These are phyloP conservation scores for Triplophysa siluroides DNA, from an alignment of 2,113 vertebrate species.

Conservation along the genomic window DNA sequence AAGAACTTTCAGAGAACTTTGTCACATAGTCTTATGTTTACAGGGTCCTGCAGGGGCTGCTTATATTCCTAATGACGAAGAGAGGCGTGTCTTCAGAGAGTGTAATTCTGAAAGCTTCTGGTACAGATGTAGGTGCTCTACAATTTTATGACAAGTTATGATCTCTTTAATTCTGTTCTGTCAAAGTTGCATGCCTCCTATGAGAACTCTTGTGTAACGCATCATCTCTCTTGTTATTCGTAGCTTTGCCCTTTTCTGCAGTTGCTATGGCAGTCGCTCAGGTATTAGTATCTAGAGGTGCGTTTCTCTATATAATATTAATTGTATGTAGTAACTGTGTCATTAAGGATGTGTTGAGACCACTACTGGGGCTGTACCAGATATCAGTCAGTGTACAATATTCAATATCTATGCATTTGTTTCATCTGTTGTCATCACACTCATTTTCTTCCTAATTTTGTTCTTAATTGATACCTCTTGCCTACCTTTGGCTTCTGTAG, in stretches of 20 bases:
- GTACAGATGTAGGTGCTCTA: conserved; percentile 83
- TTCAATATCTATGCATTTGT: too few relatives aligned
- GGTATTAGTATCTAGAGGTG: conserved; percentile 85
- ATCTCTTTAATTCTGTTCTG: neutral
- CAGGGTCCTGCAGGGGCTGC: conserved; percentile 69
- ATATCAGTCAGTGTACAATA: too few relatives aligned
- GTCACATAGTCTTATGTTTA: neutral
- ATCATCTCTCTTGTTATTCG: conserved; percentile 16
- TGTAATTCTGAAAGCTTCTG: conserved; percentile 87
- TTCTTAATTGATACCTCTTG: too few relatives aligned
- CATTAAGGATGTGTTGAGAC: neutral
- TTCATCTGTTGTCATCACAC: too few relatives aligned
- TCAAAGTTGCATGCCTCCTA: neutral
- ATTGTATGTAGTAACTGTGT: neutral
- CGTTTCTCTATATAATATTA: conserved; percentile 24
- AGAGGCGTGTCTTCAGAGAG: conserved; percentile 81
- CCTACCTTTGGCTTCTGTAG: neutral
- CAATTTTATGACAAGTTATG: neutral
- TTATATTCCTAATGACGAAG: conserved; percentile 86
- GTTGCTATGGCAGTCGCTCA: conserved; percentile 82
- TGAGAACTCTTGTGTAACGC: neutral
- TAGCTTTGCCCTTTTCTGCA: conserved; percentile 87
- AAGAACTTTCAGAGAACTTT: neutral
- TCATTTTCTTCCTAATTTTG: too few relatives aligned
- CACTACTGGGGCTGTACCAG: neutral